These are phyloP conservation scores for Lycodopsis pacificus DNA, from an alignment of 2,797 vertebrate species.

Conservation along the genomic window DNA sequence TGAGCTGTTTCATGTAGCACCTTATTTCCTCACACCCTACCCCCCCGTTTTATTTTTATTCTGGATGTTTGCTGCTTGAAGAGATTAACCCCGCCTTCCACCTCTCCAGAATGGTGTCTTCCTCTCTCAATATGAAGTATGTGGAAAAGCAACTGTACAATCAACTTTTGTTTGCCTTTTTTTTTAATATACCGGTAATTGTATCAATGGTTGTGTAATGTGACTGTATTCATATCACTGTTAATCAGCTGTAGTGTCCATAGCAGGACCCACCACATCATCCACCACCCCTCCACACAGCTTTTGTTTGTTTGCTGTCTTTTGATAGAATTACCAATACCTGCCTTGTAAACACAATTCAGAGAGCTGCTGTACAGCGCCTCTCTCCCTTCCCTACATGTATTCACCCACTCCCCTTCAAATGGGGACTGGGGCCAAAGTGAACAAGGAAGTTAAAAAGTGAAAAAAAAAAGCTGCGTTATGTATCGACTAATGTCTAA, in stretches of 20 bases:
- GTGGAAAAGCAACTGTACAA: conserved; percentile 82
- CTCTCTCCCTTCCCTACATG: conserved; percentile 42
- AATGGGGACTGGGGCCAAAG: conserved; percentile 58
- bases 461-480: conserved; percentile 61
- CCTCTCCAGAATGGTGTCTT: conserved; percentile 75
- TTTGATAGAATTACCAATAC: conserved; percentile 75
- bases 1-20: conserved; percentile 66
- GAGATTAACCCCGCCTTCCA: conserved; percentile 70
- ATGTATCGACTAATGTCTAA: conserved; percentile 43
- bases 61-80: conserved; percentile 70
- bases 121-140: conserved; percentile 79
- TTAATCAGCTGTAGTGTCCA: conserved; percentile 69
- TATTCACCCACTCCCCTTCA: conserved; percentile 32
- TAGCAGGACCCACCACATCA: conserved; percentile 62
- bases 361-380: conserved; percentile 59
- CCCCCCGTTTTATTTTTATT: conserved; percentile 7
- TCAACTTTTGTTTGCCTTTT: conserved; percentile 78
- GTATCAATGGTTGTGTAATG: conserved; percentile 72
- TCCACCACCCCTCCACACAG: background rate
- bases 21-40: conserved; percentile 24
- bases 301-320: conserved; percentile 62
- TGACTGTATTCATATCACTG: conserved; percentile 69
- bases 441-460: conserved; percentile 44
- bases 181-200: conserved; percentile 64
- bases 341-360: conserved; percentile 76